A percentile compares a stretch with the other conserved stretches of the same genome.
Evolutionary conservation across 2,888 invertebrate genomes (phyloP).

Genomic region (Aleiodes alternator): DNA sequence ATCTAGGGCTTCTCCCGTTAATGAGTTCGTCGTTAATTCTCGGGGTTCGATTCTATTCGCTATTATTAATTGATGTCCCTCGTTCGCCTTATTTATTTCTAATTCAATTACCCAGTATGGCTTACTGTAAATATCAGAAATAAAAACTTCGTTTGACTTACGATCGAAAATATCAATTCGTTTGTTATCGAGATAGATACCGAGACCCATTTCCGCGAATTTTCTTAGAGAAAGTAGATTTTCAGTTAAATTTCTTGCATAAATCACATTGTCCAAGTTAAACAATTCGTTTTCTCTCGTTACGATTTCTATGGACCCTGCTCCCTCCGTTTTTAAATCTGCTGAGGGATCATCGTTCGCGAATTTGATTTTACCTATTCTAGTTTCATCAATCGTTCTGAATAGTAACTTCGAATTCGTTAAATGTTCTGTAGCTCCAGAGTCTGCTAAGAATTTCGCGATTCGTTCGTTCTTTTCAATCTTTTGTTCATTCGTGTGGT

Average conservation of each 20-base stretch:
- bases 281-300: slow-evolving; percentile 31
- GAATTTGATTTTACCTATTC: slow-evolving; percentile 50
- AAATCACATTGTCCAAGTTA: slow-evolving; percentile 48
- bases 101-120: slow-evolving; percentile 50
- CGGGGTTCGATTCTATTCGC: too few species aligned
- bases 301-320: slow-evolving; percentile 53
- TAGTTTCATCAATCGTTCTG: slow-evolving; percentile 34
- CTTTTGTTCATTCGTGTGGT: too few species aligned
- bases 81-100: slow-evolving; percentile 33
- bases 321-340: slow-evolving; percentile 47
- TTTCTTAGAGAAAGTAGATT: slow-evolving; percentile 56
- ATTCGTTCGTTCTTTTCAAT: too few species aligned
- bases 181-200: slow-evolving; percentile 50
- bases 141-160: slow-evolving; percentile 39
- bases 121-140: slow-evolving; percentile 42
- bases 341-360: slow-evolving; percentile 52
- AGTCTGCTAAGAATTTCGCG: too few species aligned
- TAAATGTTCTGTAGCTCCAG: neutral
- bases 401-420: slow-evolving; percentile 48
- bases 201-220: slow-evolving; percentile 52
- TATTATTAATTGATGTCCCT: neutral
- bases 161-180: slow-evolving; percentile 46
- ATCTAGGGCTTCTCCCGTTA: slow-evolving; percentile 18
- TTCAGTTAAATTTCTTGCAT: slow-evolving; percentile 53
- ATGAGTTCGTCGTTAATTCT: neutral